Evolutionary conservation across 2,888 invertebrate species (phyloP).

Genomic region (Epistrophe eligans): DNA sequence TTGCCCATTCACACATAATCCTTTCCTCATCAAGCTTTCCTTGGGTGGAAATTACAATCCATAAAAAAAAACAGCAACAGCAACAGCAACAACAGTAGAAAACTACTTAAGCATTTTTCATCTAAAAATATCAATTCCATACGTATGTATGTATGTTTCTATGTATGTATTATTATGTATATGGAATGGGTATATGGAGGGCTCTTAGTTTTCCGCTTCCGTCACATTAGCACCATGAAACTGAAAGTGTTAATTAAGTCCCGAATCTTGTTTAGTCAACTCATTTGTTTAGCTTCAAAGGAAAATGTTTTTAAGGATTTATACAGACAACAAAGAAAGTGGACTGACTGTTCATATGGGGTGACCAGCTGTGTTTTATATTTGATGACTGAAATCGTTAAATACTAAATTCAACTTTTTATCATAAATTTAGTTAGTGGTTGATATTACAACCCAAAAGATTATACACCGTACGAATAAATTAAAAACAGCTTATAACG

Average conservation of each 20-base stretch:
- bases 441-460: no score
- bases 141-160: no score
- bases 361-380: not conserved
- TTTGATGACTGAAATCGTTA: not conserved
- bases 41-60: conserved; percentile 1
- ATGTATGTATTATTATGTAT: not conserved
- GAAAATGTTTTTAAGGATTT: conserved; percentile 3
- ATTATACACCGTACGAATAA: no score
- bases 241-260: conserved; percentile 40
- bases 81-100: conserved; percentile 1
- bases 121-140: conserved; percentile 30
- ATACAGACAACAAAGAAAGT: not conserved
- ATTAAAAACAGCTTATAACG: no score
- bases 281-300: not conserved
- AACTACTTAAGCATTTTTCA: conserved; percentile 23
- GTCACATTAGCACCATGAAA: conserved; percentile 20
- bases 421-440: no score
- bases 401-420: not conserved
- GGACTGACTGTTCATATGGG: not conserved
- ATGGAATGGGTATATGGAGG: conserved; percentile 1
- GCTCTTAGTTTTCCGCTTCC: conserved; percentile 37
- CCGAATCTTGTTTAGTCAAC: conserved; percentile 27
- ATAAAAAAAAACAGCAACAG: not conserved
- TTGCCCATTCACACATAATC: conserved; percentile 50
- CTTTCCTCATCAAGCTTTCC: not conserved